Percentiles rank a stretch among this genome's conserved stretches.
phyloP scores from a whole-genome alignment of 2,113 vertebrate species.

The Speoplatyrhinus poulsoni region DNA sequence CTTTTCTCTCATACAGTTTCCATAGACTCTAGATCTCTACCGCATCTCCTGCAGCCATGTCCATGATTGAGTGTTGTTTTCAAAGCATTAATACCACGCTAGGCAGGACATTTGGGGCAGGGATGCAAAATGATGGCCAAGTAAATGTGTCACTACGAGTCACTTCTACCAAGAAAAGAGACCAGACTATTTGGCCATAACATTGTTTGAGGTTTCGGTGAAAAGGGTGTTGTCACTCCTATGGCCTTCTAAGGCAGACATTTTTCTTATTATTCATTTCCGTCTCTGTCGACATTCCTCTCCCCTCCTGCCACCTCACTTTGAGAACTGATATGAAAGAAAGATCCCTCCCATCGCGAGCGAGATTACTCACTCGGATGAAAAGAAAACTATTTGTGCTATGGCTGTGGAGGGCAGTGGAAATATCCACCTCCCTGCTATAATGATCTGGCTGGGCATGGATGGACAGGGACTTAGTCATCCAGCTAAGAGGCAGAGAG shows the following conservation, averaged over 20 bases:
- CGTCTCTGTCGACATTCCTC: slow-evolving; percentile 2
- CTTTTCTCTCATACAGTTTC: too few species aligned
- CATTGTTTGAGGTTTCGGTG: background rate
- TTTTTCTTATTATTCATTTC: slow-evolving; percentile 47
- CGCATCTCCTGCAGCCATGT: too few species aligned
- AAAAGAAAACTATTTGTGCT: slow-evolving; percentile 64
- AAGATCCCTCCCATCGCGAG: slow-evolving; percentile 32
- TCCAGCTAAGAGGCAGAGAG: slow-evolving; percentile 41
- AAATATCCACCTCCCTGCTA: slow-evolving; percentile 42
- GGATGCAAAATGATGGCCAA: too few species aligned
- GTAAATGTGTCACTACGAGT: too few species aligned
- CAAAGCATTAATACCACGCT: too few species aligned
- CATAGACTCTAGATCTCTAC: too few species aligned
- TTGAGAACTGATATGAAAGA: slow-evolving; percentile 46
- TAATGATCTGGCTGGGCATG: slow-evolving; percentile 44
- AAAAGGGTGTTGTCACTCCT: slow-evolving; percentile 32
- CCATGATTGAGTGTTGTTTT: too few species aligned
- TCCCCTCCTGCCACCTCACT: slow-evolving; percentile 41
- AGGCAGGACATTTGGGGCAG: too few species aligned
- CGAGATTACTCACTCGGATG: slow-evolving; percentile 53
- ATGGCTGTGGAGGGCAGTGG: slow-evolving; percentile 19
- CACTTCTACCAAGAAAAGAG: too few species aligned
- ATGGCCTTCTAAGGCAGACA: slow-evolving; percentile 24
- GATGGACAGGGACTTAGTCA: slow-evolving; percentile 51
- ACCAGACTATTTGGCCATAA: too few species aligned